Evolutionary conservation across 1,140 invertebrate genomes (phyloP).

Genomic region (Monomorium pharaonis): DNA sequence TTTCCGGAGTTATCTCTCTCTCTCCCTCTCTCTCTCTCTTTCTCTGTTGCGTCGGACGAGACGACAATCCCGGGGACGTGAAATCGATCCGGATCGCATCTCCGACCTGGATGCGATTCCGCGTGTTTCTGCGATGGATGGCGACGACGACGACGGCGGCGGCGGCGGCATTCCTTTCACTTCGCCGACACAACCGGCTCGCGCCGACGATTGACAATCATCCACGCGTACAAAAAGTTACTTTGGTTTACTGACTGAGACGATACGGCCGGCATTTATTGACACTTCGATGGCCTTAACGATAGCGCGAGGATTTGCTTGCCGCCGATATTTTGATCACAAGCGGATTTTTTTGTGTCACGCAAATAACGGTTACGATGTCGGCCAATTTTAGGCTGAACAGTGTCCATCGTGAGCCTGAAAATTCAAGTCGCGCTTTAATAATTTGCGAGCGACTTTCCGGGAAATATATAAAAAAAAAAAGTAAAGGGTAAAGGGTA

Average conservation of each 20-base stretch:
- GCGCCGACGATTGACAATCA: slow-evolving; percentile 24
- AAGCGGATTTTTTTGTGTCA: not conserved
- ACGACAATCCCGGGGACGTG: slow-evolving; percentile 7
- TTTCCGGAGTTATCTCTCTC: slow-evolving; percentile 16
- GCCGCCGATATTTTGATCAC: not conserved
- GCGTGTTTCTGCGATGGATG: not conserved
- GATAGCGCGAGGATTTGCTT: not conserved
- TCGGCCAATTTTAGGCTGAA: not conserved
- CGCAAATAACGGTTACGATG: not conserved
- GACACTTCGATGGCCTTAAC: not conserved
- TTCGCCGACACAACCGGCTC: not conserved
- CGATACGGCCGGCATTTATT: not conserved
- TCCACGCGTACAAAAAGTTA: not conserved
- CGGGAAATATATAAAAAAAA: not conserved
- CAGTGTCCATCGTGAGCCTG: not conserved
- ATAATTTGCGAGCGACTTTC: not conserved
- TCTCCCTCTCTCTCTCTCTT: too few species aligned
- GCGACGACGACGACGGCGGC: too few species aligned
- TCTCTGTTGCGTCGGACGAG: too few species aligned
- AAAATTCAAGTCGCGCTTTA: not conserved
- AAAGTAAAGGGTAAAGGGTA: not conserved
- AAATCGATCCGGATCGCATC: slow-evolving; percentile 47
- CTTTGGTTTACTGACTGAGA: not conserved
- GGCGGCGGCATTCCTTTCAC: slow-evolving; percentile 44
- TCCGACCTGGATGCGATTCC: slow-evolving; percentile 38